These are phyloP conservation scores for Odontamblyopus rebecca DNA, from an alignment of 2,797 vertebrate genomes.

Conservation along the genomic window DNA sequence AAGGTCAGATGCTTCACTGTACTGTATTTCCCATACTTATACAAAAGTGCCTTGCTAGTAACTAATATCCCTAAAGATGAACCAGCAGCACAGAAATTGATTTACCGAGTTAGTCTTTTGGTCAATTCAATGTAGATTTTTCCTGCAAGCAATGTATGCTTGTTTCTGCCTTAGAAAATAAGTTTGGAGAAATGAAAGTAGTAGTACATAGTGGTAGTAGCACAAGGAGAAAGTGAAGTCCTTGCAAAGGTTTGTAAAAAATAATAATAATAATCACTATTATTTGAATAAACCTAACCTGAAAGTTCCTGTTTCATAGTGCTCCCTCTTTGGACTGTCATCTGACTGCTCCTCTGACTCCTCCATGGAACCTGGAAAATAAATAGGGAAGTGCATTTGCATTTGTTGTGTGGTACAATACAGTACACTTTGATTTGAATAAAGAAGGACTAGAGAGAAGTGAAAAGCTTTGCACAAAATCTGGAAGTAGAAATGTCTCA, in stretches of 20 bases:
- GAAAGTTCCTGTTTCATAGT: conserved; percentile 44
- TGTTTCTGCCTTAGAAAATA: background rate
- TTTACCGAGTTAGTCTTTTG: no score
- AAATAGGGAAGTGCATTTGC: background rate
- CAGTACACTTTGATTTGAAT: background rate
- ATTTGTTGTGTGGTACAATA: background rate
- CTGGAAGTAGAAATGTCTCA: no score
- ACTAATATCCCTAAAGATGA: no score
- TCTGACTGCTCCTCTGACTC: conserved; percentile 52
- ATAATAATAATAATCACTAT: no score
- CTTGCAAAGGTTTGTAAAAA: background rate
- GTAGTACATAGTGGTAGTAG: background rate
- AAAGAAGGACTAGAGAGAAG: no score
- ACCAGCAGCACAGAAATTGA: no score
- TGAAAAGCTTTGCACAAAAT: no score
- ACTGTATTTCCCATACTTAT: background rate
- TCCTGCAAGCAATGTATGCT: no score
- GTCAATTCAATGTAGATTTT: no score
- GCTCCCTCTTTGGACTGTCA: conserved; percentile 9
- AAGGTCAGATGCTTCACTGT: background rate
- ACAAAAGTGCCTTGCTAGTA: background rate
- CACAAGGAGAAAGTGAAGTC: background rate
- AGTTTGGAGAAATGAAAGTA: background rate
- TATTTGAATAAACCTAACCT: conserved; percentile 54
- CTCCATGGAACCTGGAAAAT: conserved; percentile 55